Percentiles rank a stretch among this genome's conserved stretches.
phyloP scores from a whole-genome alignment of 2,113 vertebrate species.

The Larimichthys polyactis region DNA sequence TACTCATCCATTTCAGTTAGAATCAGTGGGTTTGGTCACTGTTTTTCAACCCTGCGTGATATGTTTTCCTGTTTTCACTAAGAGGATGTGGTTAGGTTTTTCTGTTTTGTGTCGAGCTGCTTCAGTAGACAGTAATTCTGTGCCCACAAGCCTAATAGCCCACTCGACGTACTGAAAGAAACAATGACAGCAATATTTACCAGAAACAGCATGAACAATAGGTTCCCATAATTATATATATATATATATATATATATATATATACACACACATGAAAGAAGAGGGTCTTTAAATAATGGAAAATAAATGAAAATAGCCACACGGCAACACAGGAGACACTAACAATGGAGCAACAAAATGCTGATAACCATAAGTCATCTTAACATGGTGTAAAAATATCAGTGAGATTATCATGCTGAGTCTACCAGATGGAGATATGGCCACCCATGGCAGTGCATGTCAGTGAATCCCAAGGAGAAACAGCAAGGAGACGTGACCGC shows the following conservation, averaged over 20 bases:
- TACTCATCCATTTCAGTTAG: constrained; percentile 54
- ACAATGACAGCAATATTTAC: constrained; percentile 54
- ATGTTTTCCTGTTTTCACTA: constrained; percentile 73
- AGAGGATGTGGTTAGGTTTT: constrained; percentile 77
- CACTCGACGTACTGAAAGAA: constrained; percentile 46
- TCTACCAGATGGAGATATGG: constrained; percentile 73
- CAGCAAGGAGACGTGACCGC: constrained; percentile 32
- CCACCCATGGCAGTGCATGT: constrained; percentile 62
- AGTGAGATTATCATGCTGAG: constrained; percentile 56
- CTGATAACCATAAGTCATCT: constrained; percentile 22
- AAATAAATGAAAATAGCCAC: constrained; percentile 2
- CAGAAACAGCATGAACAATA: constrained; percentile 47
- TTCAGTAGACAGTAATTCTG: constrained; percentile 50
- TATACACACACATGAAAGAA: background rate
- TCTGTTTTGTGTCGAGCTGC: constrained; percentile 59
- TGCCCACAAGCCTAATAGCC: constrained; percentile 56
- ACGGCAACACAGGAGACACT: constrained; percentile 5
- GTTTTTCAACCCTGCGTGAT: constrained; percentile 45
- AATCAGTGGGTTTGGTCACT: constrained; percentile 71
- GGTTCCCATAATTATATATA: constrained; percentile 8
- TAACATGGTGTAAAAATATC: constrained; percentile 62
- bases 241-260: background rate
- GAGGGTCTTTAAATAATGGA: constrained; percentile 17
- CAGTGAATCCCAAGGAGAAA: constrained; percentile 62
- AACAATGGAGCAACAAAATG: background rate